Evolutionary conservation across 2,888 invertebrate species (phyloP).

Genomic region (Agapetus fuscipes): DNA sequence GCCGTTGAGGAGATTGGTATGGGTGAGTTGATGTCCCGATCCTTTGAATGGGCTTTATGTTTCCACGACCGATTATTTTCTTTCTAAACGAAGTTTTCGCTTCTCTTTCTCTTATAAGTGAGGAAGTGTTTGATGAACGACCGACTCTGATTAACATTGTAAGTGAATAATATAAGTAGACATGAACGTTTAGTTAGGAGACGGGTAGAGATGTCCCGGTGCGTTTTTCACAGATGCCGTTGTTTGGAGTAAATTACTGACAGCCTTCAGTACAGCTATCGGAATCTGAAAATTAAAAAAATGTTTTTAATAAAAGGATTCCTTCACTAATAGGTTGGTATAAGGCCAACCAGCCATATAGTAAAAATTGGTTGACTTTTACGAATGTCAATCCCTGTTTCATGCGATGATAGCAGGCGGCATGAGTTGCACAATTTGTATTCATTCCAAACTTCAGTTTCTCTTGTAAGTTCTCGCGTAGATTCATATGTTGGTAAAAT

Average conservation of each 20-base stretch:
- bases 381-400: too few species aligned
- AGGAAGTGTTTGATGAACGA: not conserved
- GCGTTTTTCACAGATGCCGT: slow-evolving; percentile 5
- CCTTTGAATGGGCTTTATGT: too few species aligned
- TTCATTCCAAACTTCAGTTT: too few species aligned
- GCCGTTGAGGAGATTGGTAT: too few species aligned
- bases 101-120: not conserved
- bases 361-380: too few species aligned
- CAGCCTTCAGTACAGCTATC: slow-evolving; percentile 16
- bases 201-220: not conserved
- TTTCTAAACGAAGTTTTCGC: not conserved
- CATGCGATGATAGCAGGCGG: too few species aligned
- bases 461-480: too few species aligned
- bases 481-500: too few species aligned
- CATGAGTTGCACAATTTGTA: too few species aligned
- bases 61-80: not conserved
- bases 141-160: not conserved
- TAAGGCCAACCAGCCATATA: too few species aligned
- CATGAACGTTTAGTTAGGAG: not conserved
- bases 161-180: not conserved
- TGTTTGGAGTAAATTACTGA: slow-evolving; percentile 17
- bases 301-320: not conserved
- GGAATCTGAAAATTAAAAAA: slow-evolving; percentile 17
- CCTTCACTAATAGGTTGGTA: too few species aligned
- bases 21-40: too few species aligned